phyloP scores from a whole-genome alignment of 1,140 invertebrate species.

The Drosophila parvula region DNA sequence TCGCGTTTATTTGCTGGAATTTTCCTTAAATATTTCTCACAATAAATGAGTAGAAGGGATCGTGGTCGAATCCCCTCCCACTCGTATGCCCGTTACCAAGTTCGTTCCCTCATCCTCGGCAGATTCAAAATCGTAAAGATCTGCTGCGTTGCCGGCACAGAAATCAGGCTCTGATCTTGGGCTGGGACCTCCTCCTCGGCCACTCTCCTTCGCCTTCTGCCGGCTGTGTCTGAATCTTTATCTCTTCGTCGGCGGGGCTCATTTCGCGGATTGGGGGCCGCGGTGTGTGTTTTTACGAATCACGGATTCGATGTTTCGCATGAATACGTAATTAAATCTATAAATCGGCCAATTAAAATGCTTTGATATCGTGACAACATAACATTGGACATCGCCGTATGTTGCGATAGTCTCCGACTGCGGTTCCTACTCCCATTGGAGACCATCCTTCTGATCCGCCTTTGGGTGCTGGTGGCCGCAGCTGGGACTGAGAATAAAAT shows the following conservation, averaged over 20 bases:
- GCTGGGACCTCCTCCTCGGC: constrained; percentile 16
- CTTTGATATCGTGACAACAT: constrained; percentile 84
- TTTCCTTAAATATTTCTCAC: constrained; percentile 3
- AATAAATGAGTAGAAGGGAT: constrained; percentile 22
- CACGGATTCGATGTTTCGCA: constrained; percentile 84
- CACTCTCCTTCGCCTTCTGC: constrained; percentile 10
- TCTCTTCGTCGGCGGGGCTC: constrained; percentile 10
- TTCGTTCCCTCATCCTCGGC: background rate
- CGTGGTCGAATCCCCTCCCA: constrained; percentile 29
- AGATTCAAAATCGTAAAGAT: constrained; percentile 79
- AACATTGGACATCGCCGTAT: constrained; percentile 79
- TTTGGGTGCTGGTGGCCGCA: background rate
- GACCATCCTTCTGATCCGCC: constrained; percentile 13
- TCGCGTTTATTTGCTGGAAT: background rate
- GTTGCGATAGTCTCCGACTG: constrained; percentile 37
- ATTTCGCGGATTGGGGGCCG: constrained; percentile 51
- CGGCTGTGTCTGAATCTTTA: constrained; percentile 39
- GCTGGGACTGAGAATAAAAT: constrained; percentile 64
- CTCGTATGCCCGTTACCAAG: background rate
- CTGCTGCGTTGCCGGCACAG: constrained; percentile 65
- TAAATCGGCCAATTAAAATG: constrained; percentile 84
- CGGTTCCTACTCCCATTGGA: constrained; percentile 1
- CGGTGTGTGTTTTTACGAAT: constrained; percentile 84
- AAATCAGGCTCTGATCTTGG: constrained; percentile 69
- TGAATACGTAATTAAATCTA: constrained; percentile 84